Percentiles rank a stretch among this genome's conserved stretches.
Conservation (phyloP, 2,888 invertebrate species). For the Allolobophora icterica region DNA sequence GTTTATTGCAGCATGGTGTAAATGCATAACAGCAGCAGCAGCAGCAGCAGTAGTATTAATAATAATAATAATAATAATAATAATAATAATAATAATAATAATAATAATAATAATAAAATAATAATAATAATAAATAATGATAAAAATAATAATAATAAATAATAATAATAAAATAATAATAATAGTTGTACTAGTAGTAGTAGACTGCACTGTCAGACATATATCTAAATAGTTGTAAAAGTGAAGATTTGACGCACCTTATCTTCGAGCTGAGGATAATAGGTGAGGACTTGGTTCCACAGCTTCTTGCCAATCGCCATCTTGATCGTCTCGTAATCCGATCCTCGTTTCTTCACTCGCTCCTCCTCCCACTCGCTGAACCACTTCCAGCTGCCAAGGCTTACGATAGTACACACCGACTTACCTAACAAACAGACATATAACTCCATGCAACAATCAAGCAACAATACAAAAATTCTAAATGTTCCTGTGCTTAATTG, state of each 20-base stretch:
- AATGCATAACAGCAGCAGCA: no score
- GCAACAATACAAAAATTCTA: no score
- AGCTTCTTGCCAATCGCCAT: constrained; percentile 55
- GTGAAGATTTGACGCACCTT: constrained; percentile 47
- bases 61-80: no score
- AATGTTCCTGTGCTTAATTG: no score
- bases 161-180: no score
- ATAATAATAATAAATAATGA: no score
- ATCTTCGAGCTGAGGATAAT: constrained; percentile 60
- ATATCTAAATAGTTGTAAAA: background rate
- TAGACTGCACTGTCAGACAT: background rate
- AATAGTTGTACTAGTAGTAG: no score
- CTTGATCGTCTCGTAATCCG: constrained; percentile 61
- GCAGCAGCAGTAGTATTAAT: no score
- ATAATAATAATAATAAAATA: no score
- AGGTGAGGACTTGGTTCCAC: constrained; percentile 54
- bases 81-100: no score
- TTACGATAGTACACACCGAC: constrained; percentile 58
- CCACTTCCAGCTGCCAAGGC: constrained; percentile 60
- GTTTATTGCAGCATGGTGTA: no score
- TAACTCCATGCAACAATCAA: background rate
- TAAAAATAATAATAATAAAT: no score
- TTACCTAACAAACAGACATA: constrained; percentile 54
- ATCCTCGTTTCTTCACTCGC: constrained; percentile 59
- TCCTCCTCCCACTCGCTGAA: constrained; percentile 58